Conservation (phyloP, 2,888 invertebrate genomes). For the Cataglyphis rosenhaueri region DNA sequence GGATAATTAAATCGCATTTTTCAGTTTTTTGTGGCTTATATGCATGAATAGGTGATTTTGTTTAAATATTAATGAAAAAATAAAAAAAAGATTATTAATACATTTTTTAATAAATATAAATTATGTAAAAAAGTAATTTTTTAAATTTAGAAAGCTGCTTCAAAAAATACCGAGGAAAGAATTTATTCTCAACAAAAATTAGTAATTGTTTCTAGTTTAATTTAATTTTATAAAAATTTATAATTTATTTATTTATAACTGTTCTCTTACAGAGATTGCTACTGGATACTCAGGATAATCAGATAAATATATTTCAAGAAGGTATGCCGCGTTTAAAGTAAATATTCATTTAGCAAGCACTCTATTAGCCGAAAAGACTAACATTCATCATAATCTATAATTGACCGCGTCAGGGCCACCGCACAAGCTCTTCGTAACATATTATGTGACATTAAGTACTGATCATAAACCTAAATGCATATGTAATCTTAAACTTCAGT, state of each 20-base stretch:
- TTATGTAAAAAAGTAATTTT: neutral
- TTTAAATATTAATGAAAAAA: neutral
- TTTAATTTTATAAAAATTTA: neutral
- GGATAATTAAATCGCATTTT: neutral
- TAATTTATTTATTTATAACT: neutral
- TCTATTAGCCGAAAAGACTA: neutral
- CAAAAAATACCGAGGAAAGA: neutral
- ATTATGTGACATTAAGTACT: no score
- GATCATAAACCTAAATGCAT: no score
- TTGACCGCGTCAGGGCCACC: neutral
- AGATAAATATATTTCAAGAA: neutral
- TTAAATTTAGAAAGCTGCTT: neutral
- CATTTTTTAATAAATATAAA: neutral
- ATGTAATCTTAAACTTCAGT: no score
- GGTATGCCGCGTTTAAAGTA: neutral
- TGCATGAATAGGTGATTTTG: neutral
- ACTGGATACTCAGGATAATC: neutral
- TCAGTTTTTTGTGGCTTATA: neutral
- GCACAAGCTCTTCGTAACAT: no score
- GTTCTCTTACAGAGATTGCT: neutral
- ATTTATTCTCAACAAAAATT: neutral
- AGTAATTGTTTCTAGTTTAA: neutral
- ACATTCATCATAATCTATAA: neutral
- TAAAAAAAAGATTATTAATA: neutral
- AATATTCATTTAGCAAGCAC: neutral